phyloP scores from a whole-genome alignment of 1,140 invertebrate genomes.

The Caenorhabditis remanei region DNA sequence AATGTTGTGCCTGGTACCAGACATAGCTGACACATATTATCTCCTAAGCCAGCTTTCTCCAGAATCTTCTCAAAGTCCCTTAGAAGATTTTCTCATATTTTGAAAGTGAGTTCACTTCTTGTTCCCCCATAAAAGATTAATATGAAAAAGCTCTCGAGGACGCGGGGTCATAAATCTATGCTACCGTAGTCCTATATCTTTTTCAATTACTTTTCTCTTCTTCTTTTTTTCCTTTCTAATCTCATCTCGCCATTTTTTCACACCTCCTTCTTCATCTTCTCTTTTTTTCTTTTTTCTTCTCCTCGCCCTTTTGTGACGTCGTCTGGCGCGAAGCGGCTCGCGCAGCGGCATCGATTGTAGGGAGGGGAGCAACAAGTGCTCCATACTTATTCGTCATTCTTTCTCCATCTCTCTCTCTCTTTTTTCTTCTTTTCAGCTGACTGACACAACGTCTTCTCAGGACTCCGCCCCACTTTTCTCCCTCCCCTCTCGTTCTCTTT shows the following conservation, averaged over 20 bases:
- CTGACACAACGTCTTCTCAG: slow-evolving; percentile 35
- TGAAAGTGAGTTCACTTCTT: no score
- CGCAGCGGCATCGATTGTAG: slow-evolving; percentile 43
- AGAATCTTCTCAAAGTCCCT: no score
- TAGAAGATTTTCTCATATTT: no score
- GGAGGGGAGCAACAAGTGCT: slow-evolving; percentile 42
- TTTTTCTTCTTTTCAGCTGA: slow-evolving; percentile 19
- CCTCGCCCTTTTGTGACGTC: slow-evolving; percentile 26
- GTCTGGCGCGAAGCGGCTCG: slow-evolving; percentile 12
- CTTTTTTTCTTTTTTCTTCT: background rate
- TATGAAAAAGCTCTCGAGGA: background rate
- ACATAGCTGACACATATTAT: no score
- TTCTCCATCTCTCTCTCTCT: background rate
- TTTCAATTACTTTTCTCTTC: slow-evolving; percentile 46
- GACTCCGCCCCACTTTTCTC: slow-evolving; percentile 3
- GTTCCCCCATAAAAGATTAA: background rate
- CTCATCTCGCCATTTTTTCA: slow-evolving; percentile 49
- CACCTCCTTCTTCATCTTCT: slow-evolving; percentile 29
- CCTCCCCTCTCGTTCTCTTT: slow-evolving; percentile 54
- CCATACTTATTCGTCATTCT: slow-evolving; percentile 49
- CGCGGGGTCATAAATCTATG: slow-evolving; percentile 23
- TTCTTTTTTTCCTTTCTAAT: background rate
- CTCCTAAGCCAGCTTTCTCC: no score
- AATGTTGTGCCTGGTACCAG: no score
- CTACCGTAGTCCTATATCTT: slow-evolving; percentile 42